These are phyloP conservation scores for Galeopterus variegatus DNA, from an alignment of 2,113 vertebrate species.

Conservation along the genomic window DNA sequence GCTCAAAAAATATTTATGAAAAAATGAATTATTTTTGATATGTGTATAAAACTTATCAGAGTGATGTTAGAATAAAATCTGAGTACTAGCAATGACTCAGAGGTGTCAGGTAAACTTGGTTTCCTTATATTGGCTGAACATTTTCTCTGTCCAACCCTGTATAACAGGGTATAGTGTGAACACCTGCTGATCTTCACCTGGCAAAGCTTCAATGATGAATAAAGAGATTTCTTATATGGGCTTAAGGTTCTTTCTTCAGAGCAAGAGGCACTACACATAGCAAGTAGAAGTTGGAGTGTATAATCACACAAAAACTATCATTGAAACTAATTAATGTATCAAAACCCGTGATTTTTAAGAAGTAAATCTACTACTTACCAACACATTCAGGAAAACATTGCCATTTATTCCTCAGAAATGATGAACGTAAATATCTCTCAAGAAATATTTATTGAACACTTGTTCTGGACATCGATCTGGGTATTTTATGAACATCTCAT, in stretches of 20 bases:
- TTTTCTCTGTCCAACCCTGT: neutral
- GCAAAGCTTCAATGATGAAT: neutral
- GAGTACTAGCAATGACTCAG: neutral
- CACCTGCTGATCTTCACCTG: neutral
- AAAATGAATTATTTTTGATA: neutral
- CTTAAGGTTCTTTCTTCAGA: neutral
- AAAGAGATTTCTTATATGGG: neutral
- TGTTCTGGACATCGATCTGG: neutral
- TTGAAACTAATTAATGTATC: neutral
- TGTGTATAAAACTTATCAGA: neutral
- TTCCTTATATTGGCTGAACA: neutral
- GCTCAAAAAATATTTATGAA: neutral
- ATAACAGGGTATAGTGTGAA: rapidly evolving
- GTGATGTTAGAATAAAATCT: neutral
- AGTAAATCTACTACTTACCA: too few species aligned
- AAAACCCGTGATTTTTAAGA: neutral
- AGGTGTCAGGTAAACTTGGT: neutral
- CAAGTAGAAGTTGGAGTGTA: neutral
- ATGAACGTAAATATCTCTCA: neutral
- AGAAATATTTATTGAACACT: neutral
- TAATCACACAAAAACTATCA: neutral
- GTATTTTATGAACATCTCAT: neutral
- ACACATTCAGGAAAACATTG: neutral
- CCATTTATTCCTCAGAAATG: neutral
- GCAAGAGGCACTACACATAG: neutral